Evolutionary conservation across 35 echinoderm and acorn worm species (phyloP), one percentile per base, ranked within the genome.

Genomic region (Eucidaris tribuloides): DNA sequence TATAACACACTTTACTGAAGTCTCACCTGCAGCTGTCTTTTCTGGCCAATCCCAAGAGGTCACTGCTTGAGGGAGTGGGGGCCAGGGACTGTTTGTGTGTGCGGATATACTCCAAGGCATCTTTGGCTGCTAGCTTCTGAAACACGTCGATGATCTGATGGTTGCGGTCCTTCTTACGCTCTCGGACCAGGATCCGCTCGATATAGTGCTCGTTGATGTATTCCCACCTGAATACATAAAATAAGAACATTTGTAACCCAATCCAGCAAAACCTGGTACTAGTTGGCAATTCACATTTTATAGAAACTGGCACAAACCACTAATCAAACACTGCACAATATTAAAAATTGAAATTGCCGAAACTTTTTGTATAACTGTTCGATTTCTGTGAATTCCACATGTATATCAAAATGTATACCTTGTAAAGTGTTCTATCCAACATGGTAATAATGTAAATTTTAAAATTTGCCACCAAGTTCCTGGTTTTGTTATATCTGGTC

Each of bases 131-230:
- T 46, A 96, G 71, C 6, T 91, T 91, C 19, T 82, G 46, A 72
- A 83, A 96, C 44, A 96, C 93, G 31, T 91, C 70, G 22, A 96
- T 45, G 46, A 96, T 91, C 44, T 91, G 81, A 32, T 58, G 49
- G 31, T 96, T 80, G 3, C 71, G 38, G n/a, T 42, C 71, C 22
- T 49, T 22, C 33, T 81, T 81, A 32, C 43, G 57, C 41, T 96
- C 89, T 28, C 45, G 55, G 23, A 96, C 57, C 36, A 96, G 79
- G 0, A 91, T 0, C 17, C 58, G 84, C 61, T 96, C 78, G 20
- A 96, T 35, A 48, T 52, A 87, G 41, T 87, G 83, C 62, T 61
- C 71, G 48, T 96, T 85, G 33, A 96, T 29, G 22, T 87, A 27
- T 49, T 86, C 84, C 93, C 88, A 96, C 19, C 93, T 96, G 76